phyloP scores from a whole-genome alignment of 92 coral and sea anemone species.

The Paramuricea clavata region DNA sequence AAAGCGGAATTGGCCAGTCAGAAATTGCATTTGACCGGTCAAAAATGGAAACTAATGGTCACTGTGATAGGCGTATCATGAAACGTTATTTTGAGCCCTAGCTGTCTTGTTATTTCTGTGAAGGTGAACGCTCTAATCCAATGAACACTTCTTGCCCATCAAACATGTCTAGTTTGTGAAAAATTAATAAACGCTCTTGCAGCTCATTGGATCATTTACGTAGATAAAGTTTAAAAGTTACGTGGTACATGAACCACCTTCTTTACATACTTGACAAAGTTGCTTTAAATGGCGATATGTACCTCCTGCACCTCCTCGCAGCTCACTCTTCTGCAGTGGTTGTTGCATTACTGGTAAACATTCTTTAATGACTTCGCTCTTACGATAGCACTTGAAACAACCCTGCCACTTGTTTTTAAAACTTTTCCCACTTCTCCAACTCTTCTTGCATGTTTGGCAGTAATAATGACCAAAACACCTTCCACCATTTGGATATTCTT shows the following conservation, averaged over 20 bases:
- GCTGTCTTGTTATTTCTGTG: too few relatives aligned
- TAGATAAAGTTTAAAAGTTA: background rate
- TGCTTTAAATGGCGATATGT: background rate
- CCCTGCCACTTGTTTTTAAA: slow-evolving; percentile 19
- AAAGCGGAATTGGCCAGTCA: too few relatives aligned
- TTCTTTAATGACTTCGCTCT: background rate
- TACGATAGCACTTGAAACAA: background rate
- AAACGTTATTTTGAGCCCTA: too few relatives aligned
- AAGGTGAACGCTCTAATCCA: too few relatives aligned
- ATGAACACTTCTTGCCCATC: too few relatives aligned
- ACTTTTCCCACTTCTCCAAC: slow-evolving; percentile 27
- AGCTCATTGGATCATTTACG: too few relatives aligned
- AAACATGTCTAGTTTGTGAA: too few relatives aligned
- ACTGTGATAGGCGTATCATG: too few relatives aligned
- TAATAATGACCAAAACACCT: slow-evolving; percentile 54
- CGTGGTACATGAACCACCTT: background rate
- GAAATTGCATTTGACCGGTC: too few relatives aligned
- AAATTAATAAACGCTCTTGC: too few relatives aligned
- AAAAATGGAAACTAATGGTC: too few relatives aligned
- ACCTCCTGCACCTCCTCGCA: background rate
- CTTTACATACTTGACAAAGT: slow-evolving; percentile 20
- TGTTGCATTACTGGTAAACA: slow-evolving; percentile 21
- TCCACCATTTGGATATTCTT: slow-evolving; percentile 28
- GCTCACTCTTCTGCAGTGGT: background rate
- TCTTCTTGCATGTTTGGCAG: slow-evolving; percentile 18